Percentiles rank a stretch among this genome's conserved stretches.
Evolutionary conservation across 2,113 vertebrate genomes (phyloP).

Genomic region (Atherinomorus stipes): DNA sequence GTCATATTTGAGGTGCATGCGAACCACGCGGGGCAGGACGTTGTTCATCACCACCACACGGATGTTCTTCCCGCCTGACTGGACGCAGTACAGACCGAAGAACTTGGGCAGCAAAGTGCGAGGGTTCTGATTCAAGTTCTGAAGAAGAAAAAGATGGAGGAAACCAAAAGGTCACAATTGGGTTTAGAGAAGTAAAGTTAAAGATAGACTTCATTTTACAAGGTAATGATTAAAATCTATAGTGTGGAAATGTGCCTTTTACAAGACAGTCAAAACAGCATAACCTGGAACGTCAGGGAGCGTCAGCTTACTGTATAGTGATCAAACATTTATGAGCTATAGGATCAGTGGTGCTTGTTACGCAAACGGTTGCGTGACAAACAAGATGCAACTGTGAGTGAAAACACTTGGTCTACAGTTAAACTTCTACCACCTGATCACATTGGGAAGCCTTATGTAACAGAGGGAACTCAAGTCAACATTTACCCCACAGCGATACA

Average conservation of each 20-base stretch:
- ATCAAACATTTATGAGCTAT: not conserved
- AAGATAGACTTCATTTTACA: too few relatives aligned
- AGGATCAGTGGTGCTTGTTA: not conserved
- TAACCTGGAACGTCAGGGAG: too few relatives aligned
- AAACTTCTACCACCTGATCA: constrained; percentile 14
- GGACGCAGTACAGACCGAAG: constrained; percentile 97
- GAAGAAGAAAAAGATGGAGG: constrained; percentile 11
- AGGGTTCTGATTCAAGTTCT: constrained; percentile 99
- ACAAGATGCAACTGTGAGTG: constrained; percentile 4
- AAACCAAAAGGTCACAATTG: not conserved
- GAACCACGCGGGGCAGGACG: constrained; percentile 92
- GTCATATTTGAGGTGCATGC: constrained; percentile 98
- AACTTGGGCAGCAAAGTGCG: constrained; percentile 97
- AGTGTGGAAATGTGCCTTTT: too few relatives aligned
- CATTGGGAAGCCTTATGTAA: constrained; percentile 18
- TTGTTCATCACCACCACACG: constrained; percentile 99
- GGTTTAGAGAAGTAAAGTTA: too few relatives aligned
- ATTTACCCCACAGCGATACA: too few relatives aligned
- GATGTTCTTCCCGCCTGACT: constrained; percentile 98
- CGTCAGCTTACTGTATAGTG: too few relatives aligned
- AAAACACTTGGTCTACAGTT: not conserved
- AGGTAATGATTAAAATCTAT: too few relatives aligned
- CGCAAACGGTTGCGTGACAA: not conserved
- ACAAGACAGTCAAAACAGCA: too few relatives aligned
- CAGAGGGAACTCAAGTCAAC: not conserved